A percentile compares a stretch with the other conserved stretches of the same genome.
Evolutionary conservation across 2,113 vertebrate species (phyloP).

Genomic region (Galeopterus variegatus): DNA sequence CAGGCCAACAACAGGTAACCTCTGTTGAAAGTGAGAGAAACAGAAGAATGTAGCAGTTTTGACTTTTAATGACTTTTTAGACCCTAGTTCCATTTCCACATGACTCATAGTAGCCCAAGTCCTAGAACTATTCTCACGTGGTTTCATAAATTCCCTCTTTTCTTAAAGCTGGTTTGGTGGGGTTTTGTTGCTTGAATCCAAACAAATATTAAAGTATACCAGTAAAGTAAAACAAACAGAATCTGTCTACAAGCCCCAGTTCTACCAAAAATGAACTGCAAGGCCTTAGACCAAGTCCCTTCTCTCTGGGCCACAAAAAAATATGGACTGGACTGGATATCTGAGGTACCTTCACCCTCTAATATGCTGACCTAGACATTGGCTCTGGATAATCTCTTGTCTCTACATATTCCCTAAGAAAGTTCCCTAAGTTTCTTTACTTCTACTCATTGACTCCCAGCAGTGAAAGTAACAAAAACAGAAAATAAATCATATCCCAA

Average conservation of each 20-base stretch:
- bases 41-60: neutral
- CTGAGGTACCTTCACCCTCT: neutral
- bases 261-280: slow-evolving; percentile 35
- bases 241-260: neutral
- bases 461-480: slow-evolving; percentile 55
- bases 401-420: neutral
- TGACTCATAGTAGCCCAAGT: neutral
- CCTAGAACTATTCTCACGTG: neutral
- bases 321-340: neutral
- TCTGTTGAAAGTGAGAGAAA: slow-evolving; percentile 22
- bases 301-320: neutral
- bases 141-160: slow-evolving; percentile 6
- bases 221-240: slow-evolving; percentile 23
- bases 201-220: neutral
- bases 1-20: neutral
- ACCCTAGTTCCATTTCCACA: neutral
- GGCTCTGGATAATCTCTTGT: neutral
- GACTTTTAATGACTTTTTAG: slow-evolving; percentile 31
- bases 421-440: slow-evolving; percentile 26
- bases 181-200: slow-evolving; percentile 41
- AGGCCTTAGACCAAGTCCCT: neutral
- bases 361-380: neutral
- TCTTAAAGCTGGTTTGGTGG: slow-evolving; percentile 9
- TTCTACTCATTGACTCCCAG: slow-evolving; percentile 28
- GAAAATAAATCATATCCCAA: neutral